Base-by-base conservation (phyloP, 2,113 vertebrate genomes). In the Paedocypris sp. region DNA sequence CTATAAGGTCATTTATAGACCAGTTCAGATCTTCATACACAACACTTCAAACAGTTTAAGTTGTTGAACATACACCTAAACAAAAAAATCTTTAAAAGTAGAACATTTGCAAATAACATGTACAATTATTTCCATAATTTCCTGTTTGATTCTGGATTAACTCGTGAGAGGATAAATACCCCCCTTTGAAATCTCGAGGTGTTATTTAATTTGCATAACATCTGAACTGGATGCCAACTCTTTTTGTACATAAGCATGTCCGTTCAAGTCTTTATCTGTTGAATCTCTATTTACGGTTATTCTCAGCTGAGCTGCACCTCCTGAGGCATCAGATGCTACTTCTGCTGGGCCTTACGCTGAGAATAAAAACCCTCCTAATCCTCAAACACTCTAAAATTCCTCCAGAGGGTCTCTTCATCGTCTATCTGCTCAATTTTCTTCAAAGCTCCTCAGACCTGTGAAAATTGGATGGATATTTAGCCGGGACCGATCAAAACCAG, bases 341-440 rank as follows among this genome's bases (percentile, higher is more conserved):
- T 51, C 43, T 64, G 23, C 32, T 28, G 10, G 33, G 63, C 35
- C n/a, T 29, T 56, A 42, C 49, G 46, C 60, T 58, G 65, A 50
- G 72, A 71, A 71, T 63, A 59, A 63, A 69, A 59, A 65, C 53
- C n/a, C n/a, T 54, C 26, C 41, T 74, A 69, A 74, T 74, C 73
- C 73, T 72, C 73, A 74, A 72, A 72, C 66, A 28, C 62, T 54
- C 64, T 66, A 63, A 45, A 53, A 69, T 71, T 74, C 72, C 69
- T 71, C 60, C 69, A 64, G 62, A 71, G 52, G 18, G 22, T 13
- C 32, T 64, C 54, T 69, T 67, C 69, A 61, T 74, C 66, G 48
- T 39, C 41, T 66, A 71, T 64, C 69, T 71, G 49, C 59, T 61
- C 66, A 64, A 69, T 71, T 57, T 60, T 64, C 63, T 66, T 71